These are phyloP conservation scores for Troides oblongomaculatus DNA, from an alignment of 2,888 invertebrate genomes.

Conservation along the genomic window DNA sequence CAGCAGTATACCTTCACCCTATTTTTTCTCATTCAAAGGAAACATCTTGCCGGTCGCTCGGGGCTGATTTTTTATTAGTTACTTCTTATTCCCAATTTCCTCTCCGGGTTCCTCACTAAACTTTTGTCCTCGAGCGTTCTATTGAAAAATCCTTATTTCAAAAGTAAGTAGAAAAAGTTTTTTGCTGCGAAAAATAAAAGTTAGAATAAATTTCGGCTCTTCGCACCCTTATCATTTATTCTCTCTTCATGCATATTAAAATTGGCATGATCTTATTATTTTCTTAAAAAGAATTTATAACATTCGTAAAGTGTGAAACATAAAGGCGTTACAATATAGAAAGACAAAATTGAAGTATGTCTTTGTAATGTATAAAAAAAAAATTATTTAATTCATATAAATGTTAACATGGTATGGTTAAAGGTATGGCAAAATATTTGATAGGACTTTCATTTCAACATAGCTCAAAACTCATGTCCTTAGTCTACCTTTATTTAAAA, in stretches of 20 bases:
- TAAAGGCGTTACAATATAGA: no score
- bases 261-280: slow-evolving; percentile 13
- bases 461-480: no score
- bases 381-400: no score
- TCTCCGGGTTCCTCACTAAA: slow-evolving; percentile 34
- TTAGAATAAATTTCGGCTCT: slow-evolving; percentile 43
- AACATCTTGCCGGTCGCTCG: slow-evolving; percentile 27
- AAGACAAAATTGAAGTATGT: no score
- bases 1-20: slow-evolving; percentile 5
- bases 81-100: slow-evolving; percentile 31
- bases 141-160: slow-evolving; percentile 46
- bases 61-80: slow-evolving; percentile 26
- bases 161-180: slow-evolving; percentile 59
- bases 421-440: no score
- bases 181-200: slow-evolving; percentile 46
- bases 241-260: slow-evolving; percentile 42
- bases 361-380: no score
- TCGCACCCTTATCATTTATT: slow-evolving; percentile 55
- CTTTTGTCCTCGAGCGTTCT: slow-evolving; percentile 47
- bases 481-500: no score
- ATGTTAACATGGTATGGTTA: no score
- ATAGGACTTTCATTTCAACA: no score
- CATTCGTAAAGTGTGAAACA: neutral
- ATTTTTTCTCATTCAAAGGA: slow-evolving; percentile 20
- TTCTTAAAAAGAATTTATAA: slow-evolving; percentile 17